phyloP scores from a whole-genome alignment of 2,797 vertebrate genomes.

The Salmo trutta region DNA sequence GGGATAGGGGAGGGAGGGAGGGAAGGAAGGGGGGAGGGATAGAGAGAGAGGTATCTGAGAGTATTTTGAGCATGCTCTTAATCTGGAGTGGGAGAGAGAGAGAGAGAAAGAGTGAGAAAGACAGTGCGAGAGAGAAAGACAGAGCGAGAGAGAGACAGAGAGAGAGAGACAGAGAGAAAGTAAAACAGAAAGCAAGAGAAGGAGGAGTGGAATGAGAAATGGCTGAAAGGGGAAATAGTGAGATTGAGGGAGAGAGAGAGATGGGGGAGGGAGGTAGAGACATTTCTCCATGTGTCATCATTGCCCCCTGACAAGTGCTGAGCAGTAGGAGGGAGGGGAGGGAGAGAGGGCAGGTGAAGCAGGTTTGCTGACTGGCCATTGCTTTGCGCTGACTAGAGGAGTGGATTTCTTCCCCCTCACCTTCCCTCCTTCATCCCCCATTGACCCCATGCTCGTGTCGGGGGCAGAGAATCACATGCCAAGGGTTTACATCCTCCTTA shows the following conservation, averaged over 20 bases:
- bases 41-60: slow-evolving; percentile 13
- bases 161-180: background rate
- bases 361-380: slow-evolving; percentile 52
- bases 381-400: slow-evolving; percentile 11
- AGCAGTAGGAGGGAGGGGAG: background rate
- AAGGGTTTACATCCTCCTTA: slow-evolving; percentile 39
- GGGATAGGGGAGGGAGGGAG: slow-evolving; percentile 8
- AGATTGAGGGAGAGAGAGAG: background rate
- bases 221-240: background rate
- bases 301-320: background rate
- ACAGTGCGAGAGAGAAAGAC: background rate
- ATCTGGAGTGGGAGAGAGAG: background rate
- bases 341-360: background rate
- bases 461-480: slow-evolving; percentile 34
- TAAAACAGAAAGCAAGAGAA: background rate
- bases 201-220: background rate
- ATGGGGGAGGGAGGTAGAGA: background rate
- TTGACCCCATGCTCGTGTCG: background rate
- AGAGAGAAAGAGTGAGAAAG: background rate
- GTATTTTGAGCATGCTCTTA: slow-evolving; percentile 31
- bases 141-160: too few species aligned
- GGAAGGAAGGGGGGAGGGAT: slow-evolving; percentile 5
- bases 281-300: background rate
- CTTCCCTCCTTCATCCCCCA: slow-evolving; percentile 15
- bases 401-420: slow-evolving; percentile 5